Base-by-base conservation (phyloP, 2,888 invertebrate genomes). In the Dascillus cervinus region DNA sequence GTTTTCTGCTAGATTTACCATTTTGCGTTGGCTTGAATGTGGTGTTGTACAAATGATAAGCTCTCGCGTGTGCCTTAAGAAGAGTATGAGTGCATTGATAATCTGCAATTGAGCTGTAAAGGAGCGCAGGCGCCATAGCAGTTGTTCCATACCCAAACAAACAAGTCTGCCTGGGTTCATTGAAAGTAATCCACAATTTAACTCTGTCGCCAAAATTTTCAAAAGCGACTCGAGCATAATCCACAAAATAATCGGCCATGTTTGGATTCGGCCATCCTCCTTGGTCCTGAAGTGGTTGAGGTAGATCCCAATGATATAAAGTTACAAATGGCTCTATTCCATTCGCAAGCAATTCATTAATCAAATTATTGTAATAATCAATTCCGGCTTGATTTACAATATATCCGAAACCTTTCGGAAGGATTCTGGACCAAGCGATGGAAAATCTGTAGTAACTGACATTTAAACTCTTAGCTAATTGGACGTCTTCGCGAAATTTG, bases 351-450 rank as follows among this genome's bases (percentile, higher is more conserved):
- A 88, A 67, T 48, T 77, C 81, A 50, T 84, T 69, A 29, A 90
- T 81, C 23, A 91, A 62, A 43, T 79, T 73, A 50, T 76, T 79
- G 58, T 91, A 91, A 61, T 87, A 86, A 34, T 74, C 65, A 6
- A 90, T 68, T 10, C 85, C 90, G 2, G 72, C 69, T 21, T 70
- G 64, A 55, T 83, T 90, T 11, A 85, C 65, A 11, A 72, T 55
- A 49, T 79, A 75, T 6, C 72, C 69, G 32, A 73, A 68, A 5
- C 83, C 87, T 6, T 70, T 73, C 0, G 87, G 84, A 41, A 88
- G 62, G 25, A 89, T 69, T 27, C 88, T 66, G 0, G 81, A 63
- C 88, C 88, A 89, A 1, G 84, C 75, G 45, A 83, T 69, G 1
- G 82, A 82, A 58, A 83, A 83, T 22, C 82, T 69, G 58, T 82